Conservation (phyloP, 2,113 vertebrate genomes). For the Fukomys damarensis region DNA sequence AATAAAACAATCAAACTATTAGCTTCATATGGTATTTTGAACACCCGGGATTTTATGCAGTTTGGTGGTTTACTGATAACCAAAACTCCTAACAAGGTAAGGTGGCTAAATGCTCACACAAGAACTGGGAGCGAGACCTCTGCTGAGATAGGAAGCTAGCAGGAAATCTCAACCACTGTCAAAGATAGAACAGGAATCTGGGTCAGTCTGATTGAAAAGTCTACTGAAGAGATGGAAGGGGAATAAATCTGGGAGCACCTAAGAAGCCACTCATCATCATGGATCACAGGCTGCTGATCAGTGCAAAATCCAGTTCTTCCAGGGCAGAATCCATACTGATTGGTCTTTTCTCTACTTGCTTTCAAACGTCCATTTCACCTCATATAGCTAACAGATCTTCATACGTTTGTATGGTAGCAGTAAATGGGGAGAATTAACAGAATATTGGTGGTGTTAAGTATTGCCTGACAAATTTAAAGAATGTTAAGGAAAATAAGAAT, state of each 20-base stretch:
- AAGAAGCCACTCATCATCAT: background rate
- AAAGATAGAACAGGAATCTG: background rate
- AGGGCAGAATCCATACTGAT: background rate
- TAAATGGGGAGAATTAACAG: background rate
- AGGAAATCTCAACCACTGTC: background rate
- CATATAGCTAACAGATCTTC: background rate
- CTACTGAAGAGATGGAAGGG: background rate
- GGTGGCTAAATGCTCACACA: background rate
- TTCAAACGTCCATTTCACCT: background rate
- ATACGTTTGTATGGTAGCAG: background rate
- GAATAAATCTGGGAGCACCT: background rate
- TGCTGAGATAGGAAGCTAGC: background rate
- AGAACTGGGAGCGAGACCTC: background rate
- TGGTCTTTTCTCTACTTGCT: background rate
- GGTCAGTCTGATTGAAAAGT: background rate
- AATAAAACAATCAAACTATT: background rate
- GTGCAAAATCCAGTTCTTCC: background rate
- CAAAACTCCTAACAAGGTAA: background rate
- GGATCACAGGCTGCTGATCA: background rate
- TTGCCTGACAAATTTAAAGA: background rate
- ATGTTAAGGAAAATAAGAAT: background rate
- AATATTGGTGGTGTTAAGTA: background rate
- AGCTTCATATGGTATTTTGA: background rate
- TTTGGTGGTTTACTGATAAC: background rate
- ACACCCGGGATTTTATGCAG: background rate